Conservation (phyloP, 2,888 invertebrate genomes). For the Amiota minor region DNA sequence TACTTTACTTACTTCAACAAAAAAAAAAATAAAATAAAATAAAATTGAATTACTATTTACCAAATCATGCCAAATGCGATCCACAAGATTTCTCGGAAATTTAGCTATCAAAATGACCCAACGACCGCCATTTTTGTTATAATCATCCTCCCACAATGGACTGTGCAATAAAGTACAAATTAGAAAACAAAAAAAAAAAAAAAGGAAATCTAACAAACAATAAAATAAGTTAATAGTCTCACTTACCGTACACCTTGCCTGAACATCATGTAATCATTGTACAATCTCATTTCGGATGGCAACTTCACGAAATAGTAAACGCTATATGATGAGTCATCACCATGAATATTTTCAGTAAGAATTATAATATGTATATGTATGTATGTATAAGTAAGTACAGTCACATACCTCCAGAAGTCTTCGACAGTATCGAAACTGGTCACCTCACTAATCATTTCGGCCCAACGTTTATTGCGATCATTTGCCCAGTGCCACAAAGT, state of each 20-base stretch:
- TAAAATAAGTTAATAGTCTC: too few relatives aligned
- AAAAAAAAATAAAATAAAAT: not conserved
- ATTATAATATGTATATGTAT: too few relatives aligned
- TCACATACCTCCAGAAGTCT: slow-evolving; percentile 87
- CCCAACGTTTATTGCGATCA: slow-evolving; percentile 88
- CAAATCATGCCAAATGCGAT: slow-evolving; percentile 86
- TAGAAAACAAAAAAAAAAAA: too few relatives aligned
- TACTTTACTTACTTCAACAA: too few relatives aligned
- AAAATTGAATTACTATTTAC: slow-evolving; percentile 71
- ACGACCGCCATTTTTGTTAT: slow-evolving; percentile 86
- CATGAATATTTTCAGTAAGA: not conserved
- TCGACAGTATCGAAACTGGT: slow-evolving; percentile 95
- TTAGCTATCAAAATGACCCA: slow-evolving; percentile 84
- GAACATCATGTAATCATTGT: slow-evolving; percentile 86
- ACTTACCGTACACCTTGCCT: slow-evolving; percentile 76
- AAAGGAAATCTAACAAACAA: too few relatives aligned
- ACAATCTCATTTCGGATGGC: slow-evolving; percentile 83
- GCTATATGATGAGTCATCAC: slow-evolving; percentile 73
- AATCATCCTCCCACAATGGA: slow-evolving; percentile 93
- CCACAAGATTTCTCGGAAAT: slow-evolving; percentile 80
- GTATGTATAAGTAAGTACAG: not conserved
- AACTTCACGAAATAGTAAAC: slow-evolving; percentile 88
- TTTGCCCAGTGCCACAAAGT: slow-evolving; percentile 98
- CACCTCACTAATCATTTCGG: slow-evolving; percentile 91
- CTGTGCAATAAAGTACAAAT: slow-evolving; percentile 57